Evolutionary conservation across 1,140 invertebrate genomes (phyloP), one percentile per base, ranked within the genome.

Genomic region (Cataglyphis hispanica): DNA sequence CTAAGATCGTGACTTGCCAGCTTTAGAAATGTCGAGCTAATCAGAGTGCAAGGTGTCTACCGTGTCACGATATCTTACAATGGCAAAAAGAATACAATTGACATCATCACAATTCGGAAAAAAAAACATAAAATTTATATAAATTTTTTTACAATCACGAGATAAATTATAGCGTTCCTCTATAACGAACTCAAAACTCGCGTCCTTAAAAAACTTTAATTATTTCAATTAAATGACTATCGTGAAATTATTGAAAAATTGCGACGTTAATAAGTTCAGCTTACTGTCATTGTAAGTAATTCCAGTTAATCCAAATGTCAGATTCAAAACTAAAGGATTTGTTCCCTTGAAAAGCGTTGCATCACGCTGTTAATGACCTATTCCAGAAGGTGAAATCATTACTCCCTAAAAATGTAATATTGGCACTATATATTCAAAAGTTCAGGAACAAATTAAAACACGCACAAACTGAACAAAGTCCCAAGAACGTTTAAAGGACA

Each of bases 281-380:
- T 1, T 11, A 25, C 37, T 31, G 34, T 40, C 58, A 13, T 3
- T 46, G 8, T 11, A 43, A 8, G 8, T 6, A n/a, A 69, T 19
- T 56, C 22, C 10, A 1, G 7, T 4, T 31, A 56, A 56, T 46
- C 27, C 11, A 31, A 43, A 70, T 25, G 19, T 8, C 37, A 19
- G 67, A 74, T 72, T 74, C 53, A 53, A 60, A 25, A 25, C 43
- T 58, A 37, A 31, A 11, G 31, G 25, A 64, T 13, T 66, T 11
- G 25, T 53, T 25, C 16, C 78, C 67, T 83, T 83, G 53, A 81
- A 81, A 60, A 72, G 58, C 37, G 70, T 81, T 72, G 53, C 78
- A 66, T 81, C 78, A 72, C 37, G 66, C 53, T 53, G 60, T 37
- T 81, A 70, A 81, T 81, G 70, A 81, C 66, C 37, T 81, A 58